These are phyloP conservation scores for Luehdorfia chinensis DNA, from an alignment of 1,140 invertebrate genomes.

Conservation along the genomic window DNA sequence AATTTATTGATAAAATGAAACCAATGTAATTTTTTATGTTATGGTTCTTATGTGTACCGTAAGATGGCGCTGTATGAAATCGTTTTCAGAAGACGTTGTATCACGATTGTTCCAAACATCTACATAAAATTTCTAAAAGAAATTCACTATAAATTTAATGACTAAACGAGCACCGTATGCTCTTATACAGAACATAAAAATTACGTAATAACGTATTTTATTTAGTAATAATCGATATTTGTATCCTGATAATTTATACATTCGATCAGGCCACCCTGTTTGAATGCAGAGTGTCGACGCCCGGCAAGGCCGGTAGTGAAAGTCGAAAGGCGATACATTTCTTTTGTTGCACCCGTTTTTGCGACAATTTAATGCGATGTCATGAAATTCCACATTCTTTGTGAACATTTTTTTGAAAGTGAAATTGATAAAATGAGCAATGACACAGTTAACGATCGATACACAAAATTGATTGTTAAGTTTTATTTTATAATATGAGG, in stretches of 20 bases:
- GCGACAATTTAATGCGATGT: constrained; percentile 2
- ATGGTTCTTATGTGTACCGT: no score
- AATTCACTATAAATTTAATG: no score
- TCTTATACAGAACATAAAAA: no score
- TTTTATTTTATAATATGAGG: not conserved
- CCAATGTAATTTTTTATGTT: no score
- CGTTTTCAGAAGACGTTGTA: no score
- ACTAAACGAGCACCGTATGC: no score
- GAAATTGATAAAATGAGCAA: not conserved
- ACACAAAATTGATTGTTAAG: not conserved
- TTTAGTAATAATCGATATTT: no score
- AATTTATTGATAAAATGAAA: no score
- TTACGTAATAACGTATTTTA: no score
- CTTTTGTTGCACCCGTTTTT: constrained; percentile 12
- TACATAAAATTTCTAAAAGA: no score
- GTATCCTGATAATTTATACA: not conserved
- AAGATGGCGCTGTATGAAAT: no score
- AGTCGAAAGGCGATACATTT: constrained; percentile 17
- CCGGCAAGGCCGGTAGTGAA: constrained; percentile 5
- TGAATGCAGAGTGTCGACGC: not conserved
- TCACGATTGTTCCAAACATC: no score
- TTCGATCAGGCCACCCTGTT: not conserved
- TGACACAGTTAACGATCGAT: not conserved
- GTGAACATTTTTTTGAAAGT: not conserved
- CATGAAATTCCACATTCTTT: not conserved